phyloP scores from a whole-genome alignment of 2,113 vertebrate genomes.

The Todiramphus saurophagus region DNA sequence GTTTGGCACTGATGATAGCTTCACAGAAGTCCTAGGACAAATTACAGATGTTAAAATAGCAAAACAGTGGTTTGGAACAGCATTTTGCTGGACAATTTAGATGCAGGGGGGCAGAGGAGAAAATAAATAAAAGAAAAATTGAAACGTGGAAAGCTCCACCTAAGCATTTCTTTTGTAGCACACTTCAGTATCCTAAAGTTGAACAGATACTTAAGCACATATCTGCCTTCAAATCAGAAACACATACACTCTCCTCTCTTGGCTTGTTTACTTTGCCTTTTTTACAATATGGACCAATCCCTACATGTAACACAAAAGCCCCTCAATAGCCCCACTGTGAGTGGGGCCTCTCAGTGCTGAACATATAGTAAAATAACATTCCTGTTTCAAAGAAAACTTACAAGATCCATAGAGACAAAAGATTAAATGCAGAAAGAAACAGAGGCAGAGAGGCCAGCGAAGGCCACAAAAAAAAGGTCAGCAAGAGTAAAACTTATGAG shows the following conservation, averaged over 20 bases:
- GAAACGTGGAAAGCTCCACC: background rate
- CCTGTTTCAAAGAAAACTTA: conserved; percentile 23
- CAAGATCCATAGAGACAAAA: conserved; percentile 1
- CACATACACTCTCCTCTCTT: background rate
- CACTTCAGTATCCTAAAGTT: background rate
- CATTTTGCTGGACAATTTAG: background rate
- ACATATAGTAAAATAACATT: background rate
- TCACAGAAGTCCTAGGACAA: background rate
- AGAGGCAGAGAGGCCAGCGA: background rate
- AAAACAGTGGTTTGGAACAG: background rate
- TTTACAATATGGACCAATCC: background rate
- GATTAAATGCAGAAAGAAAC: background rate
- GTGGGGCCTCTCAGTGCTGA: background rate
- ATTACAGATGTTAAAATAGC: background rate
- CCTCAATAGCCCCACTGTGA: background rate
- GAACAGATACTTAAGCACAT: background rate
- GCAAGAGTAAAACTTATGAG: background rate
- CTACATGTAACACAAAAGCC: background rate
- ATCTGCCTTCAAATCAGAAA: background rate
- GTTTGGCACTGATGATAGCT: background rate
- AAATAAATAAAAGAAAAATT: background rate
- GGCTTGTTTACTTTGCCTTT: background rate
- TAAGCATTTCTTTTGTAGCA: background rate
- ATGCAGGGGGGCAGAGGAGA: background rate
- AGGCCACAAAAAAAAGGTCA: conserved; percentile 14